Evolutionary conservation across 2,888 invertebrate genomes (phyloP).

Genomic region (Megalurothrips usitatus): DNA sequence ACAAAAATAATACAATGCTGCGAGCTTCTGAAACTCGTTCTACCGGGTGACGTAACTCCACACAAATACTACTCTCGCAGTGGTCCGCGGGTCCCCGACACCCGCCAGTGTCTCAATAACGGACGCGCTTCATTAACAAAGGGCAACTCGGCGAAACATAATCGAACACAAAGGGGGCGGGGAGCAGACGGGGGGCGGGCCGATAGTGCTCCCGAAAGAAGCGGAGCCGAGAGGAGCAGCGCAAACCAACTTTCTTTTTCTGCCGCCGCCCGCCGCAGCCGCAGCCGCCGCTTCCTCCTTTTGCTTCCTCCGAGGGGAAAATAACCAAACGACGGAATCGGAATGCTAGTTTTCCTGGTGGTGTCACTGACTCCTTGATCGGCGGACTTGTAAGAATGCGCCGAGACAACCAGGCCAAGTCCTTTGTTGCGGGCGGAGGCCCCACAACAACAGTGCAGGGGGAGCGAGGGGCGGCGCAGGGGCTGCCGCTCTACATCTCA

Average conservation of each 20-base stretch:
- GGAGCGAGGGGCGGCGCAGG: too few species aligned
- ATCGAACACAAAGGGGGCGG: background rate
- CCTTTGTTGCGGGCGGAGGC: too few species aligned
- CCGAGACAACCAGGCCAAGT: too few species aligned
- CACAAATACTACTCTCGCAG: too few species aligned
- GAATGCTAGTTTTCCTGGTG: background rate
- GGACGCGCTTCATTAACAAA: background rate
- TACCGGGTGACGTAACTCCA: too few species aligned
- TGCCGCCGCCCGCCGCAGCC: background rate
- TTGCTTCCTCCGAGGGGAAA: background rate
- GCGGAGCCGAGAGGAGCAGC: background rate
- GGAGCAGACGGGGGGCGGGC: background rate
- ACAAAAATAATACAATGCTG: too few species aligned
- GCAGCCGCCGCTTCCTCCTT: background rate
- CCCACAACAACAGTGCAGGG: too few species aligned
- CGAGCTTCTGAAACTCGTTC: too few species aligned
- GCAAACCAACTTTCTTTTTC: background rate
- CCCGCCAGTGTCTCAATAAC: too few species aligned
- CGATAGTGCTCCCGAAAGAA: background rate
- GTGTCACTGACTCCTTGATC: slow-evolving; percentile 4
- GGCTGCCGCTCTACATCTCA: too few species aligned
- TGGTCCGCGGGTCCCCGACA: too few species aligned
- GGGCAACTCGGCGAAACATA: background rate
- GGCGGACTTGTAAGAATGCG: background rate
- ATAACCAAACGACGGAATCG: background rate